Percentiles rank a stretch among this genome's conserved stretches.
These are phyloP conservation scores for Ceriagrion tenellum DNA, from an alignment of 2,888 invertebrate genomes.

Conservation along the genomic window DNA sequence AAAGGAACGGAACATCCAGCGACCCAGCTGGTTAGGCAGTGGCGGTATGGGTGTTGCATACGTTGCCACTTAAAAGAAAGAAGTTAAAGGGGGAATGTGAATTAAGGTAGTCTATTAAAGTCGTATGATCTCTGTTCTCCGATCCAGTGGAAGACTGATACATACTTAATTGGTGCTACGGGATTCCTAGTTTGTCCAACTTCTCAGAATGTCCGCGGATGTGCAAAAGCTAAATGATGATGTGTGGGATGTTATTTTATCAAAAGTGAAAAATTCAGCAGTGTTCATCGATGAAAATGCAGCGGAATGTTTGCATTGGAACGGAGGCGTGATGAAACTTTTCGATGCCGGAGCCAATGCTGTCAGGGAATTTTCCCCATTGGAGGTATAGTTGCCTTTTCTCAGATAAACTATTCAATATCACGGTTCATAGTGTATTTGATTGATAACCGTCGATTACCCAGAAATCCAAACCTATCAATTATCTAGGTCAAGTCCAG, in stretches of 20 bases:
- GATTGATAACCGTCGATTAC: no score
- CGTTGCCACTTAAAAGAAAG: no score
- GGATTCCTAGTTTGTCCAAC: background rate
- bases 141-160: no score
- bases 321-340: constrained; percentile 83
- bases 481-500: no score
- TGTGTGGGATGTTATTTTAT: constrained; percentile 83
- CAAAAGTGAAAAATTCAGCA: constrained; percentile 82
- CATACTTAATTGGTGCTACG: background rate
- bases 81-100: background rate
- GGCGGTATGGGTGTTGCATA: no score
- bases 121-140: no score
- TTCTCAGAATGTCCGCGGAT: background rate
- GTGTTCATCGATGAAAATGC: constrained; percentile 84
- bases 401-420: no score
- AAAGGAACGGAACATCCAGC: no score
- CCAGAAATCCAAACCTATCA: no score
- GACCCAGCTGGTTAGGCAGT: no score
- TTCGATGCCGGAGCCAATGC: constrained; percentile 82
- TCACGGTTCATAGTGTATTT: no score
- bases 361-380: constrained; percentile 83
- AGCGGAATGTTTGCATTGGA: constrained; percentile 86
- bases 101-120: background rate
- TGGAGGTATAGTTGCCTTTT: constrained; percentile 78
- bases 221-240: constrained; percentile 77